Conservation (phyloP, 2,888 invertebrate genomes). For the Torymus auratus region DNA sequence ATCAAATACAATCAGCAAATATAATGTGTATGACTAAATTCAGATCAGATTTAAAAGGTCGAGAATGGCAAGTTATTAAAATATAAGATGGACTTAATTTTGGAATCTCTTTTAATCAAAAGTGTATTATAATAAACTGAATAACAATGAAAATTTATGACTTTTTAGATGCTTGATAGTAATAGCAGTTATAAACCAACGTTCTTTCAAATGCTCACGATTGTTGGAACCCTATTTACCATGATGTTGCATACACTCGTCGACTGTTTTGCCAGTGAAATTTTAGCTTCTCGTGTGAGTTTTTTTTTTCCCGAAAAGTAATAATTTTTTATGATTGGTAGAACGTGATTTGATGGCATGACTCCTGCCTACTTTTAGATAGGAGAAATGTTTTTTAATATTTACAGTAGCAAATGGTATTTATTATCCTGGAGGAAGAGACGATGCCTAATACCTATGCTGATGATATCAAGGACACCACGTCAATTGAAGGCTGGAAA, state of each 20-base stretch:
- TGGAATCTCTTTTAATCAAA: no score
- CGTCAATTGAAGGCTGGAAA: conserved; percentile 37
- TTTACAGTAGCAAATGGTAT: conserved; percentile 41
- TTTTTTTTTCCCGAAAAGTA: no score
- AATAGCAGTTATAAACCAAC: background rate
- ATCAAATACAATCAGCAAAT: no score
- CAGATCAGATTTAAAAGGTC: no score
- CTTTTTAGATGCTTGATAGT: conserved; percentile 21
- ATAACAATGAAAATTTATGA: background rate
- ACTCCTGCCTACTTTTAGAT: conserved; percentile 26
- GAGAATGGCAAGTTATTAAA: no score
- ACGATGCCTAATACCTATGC: conserved; percentile 27
- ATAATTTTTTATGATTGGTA: background rate
- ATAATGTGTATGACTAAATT: no score
- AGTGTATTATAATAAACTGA: no score
- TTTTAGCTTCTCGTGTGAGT: conserved; percentile 29
- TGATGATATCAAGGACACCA: conserved; percentile 35
- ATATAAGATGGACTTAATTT: no score
- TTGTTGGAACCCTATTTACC: conserved; percentile 27
- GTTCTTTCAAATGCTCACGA: conserved; percentile 4
- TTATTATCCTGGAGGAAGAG: background rate
- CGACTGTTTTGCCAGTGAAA: conserved; percentile 43
- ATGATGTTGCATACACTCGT: conserved; percentile 38
- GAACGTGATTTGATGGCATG: background rate
- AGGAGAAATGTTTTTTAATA: conserved; percentile 25